Evolutionary conservation across 1,140 invertebrate species (phyloP), one percentile per base, ranked within the genome.

Genomic region (Yoshiicerus persimilis): DNA sequence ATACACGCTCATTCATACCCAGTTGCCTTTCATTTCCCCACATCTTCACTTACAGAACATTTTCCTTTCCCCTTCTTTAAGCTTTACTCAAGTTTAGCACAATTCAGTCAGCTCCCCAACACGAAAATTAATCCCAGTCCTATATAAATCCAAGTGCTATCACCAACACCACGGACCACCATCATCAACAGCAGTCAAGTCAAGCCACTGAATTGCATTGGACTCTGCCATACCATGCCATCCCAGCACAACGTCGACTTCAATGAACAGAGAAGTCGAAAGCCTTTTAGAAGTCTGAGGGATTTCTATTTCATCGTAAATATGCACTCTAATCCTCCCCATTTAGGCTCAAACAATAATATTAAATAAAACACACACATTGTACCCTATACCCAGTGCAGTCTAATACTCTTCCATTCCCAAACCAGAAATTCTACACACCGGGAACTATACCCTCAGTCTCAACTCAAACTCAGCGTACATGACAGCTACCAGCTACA

Each of bases 121-220:
- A 80, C 75, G 75, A 80, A 80, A 80, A 80, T 80, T 80, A 80
- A 80, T 80, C 75, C 75, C 75, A 80, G 75, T 23, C 75, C 75
- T 80, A 36, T 36, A 80, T 80, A 80, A 80, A 80, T 80, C 75
- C 75, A 80, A 80, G 34, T 36, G 75, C 75, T 80, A 80, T 80
- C 75, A 80, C 75, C 75, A 80, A 38, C 75, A 80, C 75, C 75
- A 80, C 75, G 27, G 32, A 80, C 75, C 75, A 38, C 32, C 75
- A 80, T 80, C 34, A 80, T 80, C 75, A 80, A 80, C 75, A 80
- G 75, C 75, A 80, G 75, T 80, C 32, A 80, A 32, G 75, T 80
- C 75, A 80, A 80, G 75, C 75, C 75, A 80, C 75, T 80, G 32
- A 30, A 80, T 32, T 36, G 66, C 66, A 70, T 30, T 70, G 23